A percentile compares a stretch with the other conserved stretches of the same genome.
These are phyloP conservation scores for Nesospiza acunhae DNA, from an alignment of 2,113 vertebrate species.

Conservation along the genomic window DNA sequence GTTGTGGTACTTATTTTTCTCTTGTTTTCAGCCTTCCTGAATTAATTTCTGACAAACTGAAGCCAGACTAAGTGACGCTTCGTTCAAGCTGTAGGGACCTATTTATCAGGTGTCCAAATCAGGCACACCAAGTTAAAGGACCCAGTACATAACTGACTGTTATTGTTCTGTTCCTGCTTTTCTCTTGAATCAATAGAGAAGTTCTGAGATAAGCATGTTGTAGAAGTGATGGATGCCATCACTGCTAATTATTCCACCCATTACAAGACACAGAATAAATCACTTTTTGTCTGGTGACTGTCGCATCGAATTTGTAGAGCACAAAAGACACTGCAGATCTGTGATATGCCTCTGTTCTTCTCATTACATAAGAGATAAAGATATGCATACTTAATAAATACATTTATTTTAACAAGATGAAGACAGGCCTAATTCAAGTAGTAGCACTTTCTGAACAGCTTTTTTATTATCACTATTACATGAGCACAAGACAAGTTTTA, in stretches of 20 bases:
- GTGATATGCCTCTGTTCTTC: conserved; percentile 49
- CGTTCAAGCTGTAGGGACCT: neutral
- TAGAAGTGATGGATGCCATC: conserved; percentile 74
- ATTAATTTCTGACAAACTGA: neutral
- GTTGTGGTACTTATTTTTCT: neutral
- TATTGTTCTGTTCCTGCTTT: neutral
- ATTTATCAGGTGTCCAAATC: neutral
- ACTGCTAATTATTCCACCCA: conserved; percentile 75
- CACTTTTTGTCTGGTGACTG: conserved; percentile 73
- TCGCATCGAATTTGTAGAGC: conserved; percentile 54
- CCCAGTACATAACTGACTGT: neutral
- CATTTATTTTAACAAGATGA: conserved; percentile 51
- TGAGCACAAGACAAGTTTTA: neutral
- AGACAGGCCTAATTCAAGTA: conserved; percentile 41
- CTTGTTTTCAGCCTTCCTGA: neutral
- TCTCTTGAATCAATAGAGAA: conserved; percentile 19
- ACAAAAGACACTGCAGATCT: conserved; percentile 63
- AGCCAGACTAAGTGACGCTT: neutral
- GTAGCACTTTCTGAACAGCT: conserved; percentile 4
- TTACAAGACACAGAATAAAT: conserved; percentile 74
- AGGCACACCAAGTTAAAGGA: neutral
- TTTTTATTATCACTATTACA: neutral
- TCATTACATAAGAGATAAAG: conserved; percentile 51
- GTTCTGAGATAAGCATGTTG: conserved; percentile 63
- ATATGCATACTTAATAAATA: conserved; percentile 58